Percentiles rank a stretch among this genome's conserved stretches.
These are phyloP conservation scores for Tipula helvola DNA, from an alignment of 2,888 invertebrate genomes.

Conservation along the genomic window DNA sequence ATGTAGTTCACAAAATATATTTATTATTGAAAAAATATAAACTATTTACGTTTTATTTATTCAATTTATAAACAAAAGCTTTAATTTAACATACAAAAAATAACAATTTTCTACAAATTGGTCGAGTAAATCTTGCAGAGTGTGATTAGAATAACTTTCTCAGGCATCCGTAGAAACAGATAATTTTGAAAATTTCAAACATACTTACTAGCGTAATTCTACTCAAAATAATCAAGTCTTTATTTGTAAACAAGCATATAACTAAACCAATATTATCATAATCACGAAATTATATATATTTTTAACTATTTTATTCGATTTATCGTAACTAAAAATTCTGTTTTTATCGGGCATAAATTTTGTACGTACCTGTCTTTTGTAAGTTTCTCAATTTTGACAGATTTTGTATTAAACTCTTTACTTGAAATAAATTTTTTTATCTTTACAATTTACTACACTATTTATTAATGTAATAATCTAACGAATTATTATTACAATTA, in stretches of 20 bases:
- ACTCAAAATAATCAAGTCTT: neutral
- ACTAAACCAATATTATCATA: neutral
- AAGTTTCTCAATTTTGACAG: constrained; percentile 8
- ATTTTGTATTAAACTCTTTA: constrained; percentile 4
- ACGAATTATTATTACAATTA: neutral
- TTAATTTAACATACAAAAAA: neutral
- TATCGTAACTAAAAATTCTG: neutral
- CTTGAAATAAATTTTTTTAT: neutral
- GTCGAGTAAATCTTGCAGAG: neutral
- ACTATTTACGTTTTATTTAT: neutral
- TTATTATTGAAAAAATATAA: neutral
- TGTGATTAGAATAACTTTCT: neutral
- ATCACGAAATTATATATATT: neutral
- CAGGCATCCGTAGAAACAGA: constrained; percentile 6
- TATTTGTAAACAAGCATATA: neutral
- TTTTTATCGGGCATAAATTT: neutral
- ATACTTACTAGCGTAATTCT: neutral
- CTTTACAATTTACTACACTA: neutral
- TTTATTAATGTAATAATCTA: neutral
- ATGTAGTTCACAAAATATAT: neutral
- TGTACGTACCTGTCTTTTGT: neutral
- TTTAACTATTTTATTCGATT: neutral
- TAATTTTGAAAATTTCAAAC: constrained; percentile 4
- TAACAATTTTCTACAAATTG: neutral
- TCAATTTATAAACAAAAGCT: neutral